A percentile compares a stretch with the other conserved stretches of the same genome.
phyloP scores from a whole-genome alignment of 2,888 invertebrate species.

The Bombyx huttoni region DNA sequence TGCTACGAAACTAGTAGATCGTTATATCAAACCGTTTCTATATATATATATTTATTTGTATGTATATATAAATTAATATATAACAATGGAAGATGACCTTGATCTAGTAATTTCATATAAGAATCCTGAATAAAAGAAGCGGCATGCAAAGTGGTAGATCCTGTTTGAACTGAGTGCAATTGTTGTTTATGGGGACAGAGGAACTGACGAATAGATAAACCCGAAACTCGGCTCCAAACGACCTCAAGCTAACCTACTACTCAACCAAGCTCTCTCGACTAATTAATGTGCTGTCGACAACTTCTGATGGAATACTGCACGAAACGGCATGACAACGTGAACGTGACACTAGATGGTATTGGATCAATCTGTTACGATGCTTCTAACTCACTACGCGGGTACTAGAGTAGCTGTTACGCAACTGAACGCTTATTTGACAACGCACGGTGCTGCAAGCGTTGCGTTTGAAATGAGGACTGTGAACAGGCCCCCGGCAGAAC shows the following conservation, averaged over 20 bases:
- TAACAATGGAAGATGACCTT: slow-evolving; percentile 2
- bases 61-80: slow-evolving; percentile 1
- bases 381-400: slow-evolving; percentile 59
- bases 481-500: background rate
- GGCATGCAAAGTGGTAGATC: slow-evolving; percentile 64
- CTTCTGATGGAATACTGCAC: slow-evolving; percentile 55
- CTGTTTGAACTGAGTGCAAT: slow-evolving; percentile 55
- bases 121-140: slow-evolving; percentile 59
- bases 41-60: too few species aligned
- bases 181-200: slow-evolving; percentile 52
- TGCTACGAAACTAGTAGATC: slow-evolving; percentile 38
- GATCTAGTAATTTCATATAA: slow-evolving; percentile 36
- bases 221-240: slow-evolving; percentile 53
- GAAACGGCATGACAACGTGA: slow-evolving; percentile 48
- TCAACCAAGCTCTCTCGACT: slow-evolving; percentile 63
- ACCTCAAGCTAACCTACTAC: slow-evolving; percentile 64
- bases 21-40: slow-evolving; percentile 6
- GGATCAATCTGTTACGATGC: slow-evolving; percentile 61
- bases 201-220: slow-evolving; percentile 47
- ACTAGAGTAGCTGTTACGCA: slow-evolving; percentile 68
- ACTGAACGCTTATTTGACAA: slow-evolving; percentile 56
- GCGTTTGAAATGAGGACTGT: background rate
- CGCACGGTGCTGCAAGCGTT: slow-evolving; percentile 59
- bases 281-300: slow-evolving; percentile 60
- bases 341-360: slow-evolving; percentile 63